phyloP scores from a whole-genome alignment of 1,140 invertebrate genomes.

The Ips typographus region DNA sequence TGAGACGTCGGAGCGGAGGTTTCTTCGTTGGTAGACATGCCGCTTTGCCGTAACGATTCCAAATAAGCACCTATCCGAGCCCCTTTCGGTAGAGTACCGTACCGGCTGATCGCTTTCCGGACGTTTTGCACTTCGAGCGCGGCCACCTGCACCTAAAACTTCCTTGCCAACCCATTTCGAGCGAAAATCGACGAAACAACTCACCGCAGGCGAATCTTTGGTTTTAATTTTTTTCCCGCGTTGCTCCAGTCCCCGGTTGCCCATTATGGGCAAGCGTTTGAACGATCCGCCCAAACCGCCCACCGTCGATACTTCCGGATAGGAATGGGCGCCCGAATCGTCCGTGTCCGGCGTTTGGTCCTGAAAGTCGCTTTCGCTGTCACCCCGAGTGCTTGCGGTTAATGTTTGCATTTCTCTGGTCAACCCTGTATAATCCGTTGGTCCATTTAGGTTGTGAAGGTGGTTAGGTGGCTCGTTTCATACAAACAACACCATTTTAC shows the following conservation, averaged over 20 bases:
- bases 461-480: too few relatives aligned
- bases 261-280: constrained; percentile 60
- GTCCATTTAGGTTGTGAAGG: too few relatives aligned
- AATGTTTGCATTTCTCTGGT: constrained; percentile 56
- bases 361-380: constrained; percentile 62
- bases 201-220: constrained; percentile 52
- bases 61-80: constrained; percentile 93
- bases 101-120: constrained; percentile 92
- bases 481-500: too few relatives aligned
- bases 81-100: constrained; percentile 94
- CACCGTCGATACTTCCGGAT: constrained; percentile 51
- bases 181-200: constrained; percentile 5
- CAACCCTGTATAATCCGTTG: constrained; percentile 48
- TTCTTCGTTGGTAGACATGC: constrained; percentile 61
- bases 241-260: constrained; percentile 55
- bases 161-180: not conserved
- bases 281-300: constrained; percentile 53
- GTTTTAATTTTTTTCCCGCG: constrained; percentile 61
- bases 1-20: constrained; percentile 32
- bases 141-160: constrained; percentile 70
- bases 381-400: constrained; percentile 53
- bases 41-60: constrained; percentile 83
- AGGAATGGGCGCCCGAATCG: constrained; percentile 59
- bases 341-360: constrained; percentile 67
- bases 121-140: constrained; percentile 96